These are phyloP conservation scores for Octopus sinensis DNA, from an alignment of 1,140 invertebrate genomes.

Conservation along the genomic window DNA sequence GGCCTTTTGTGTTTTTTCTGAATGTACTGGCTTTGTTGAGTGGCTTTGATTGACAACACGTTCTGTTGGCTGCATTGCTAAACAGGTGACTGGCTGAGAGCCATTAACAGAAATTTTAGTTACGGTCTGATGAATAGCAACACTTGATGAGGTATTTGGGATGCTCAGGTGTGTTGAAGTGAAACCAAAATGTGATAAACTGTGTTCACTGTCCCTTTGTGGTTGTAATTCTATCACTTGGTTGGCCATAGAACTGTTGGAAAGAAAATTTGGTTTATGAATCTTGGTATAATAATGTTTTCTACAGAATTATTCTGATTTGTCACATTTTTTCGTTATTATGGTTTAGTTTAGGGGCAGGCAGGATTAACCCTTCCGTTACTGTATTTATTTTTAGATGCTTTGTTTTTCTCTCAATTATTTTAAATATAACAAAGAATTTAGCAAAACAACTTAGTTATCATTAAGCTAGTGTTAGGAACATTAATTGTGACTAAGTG, in stretches of 20 bases:
- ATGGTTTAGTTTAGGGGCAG: too few relatives aligned
- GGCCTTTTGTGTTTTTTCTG: background rate
- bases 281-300: too few relatives aligned
- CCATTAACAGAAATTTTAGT: constrained; percentile 55
- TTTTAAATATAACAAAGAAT: too few relatives aligned
- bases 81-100: constrained; percentile 61
- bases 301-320: too few relatives aligned
- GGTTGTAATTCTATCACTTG: constrained; percentile 30
- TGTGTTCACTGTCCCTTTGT: constrained; percentile 11
- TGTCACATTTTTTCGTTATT: too few relatives aligned
- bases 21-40: background rate
- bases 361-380: too few relatives aligned
- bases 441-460: too few relatives aligned
- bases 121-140: constrained; percentile 40
- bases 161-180: constrained; percentile 21
- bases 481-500: too few relatives aligned
- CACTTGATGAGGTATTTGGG: constrained; percentile 31
- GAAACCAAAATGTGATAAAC: constrained; percentile 12
- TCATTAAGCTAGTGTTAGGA: too few relatives aligned
- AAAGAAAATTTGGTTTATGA: constrained; percentile 4
- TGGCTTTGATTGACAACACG: background rate
- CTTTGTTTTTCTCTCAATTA: too few relatives aligned
- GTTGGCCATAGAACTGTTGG: constrained; percentile 34
- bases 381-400: too few relatives aligned
- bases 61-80: constrained; percentile 39